A percentile compares a stretch with the other conserved stretches of the same genome.
Conservation (phyloP, 2,113 vertebrate species). For the Pomatorhinus ruficollis region DNA sequence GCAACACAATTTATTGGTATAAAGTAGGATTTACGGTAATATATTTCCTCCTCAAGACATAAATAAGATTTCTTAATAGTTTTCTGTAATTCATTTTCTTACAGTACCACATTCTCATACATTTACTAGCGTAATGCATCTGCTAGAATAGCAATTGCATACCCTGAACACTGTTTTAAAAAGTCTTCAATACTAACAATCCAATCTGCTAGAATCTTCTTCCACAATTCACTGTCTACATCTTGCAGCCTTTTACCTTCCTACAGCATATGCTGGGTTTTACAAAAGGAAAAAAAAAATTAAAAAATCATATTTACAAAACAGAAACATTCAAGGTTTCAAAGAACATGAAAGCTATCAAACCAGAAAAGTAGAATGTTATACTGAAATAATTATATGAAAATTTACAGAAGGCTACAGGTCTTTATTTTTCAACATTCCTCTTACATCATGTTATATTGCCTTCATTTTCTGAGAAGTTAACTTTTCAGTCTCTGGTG, state of each 20-base stretch:
- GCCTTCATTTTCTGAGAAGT: slow-evolving; percentile 54
- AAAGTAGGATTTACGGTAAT: slow-evolving; percentile 55
- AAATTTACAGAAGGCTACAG: slow-evolving; percentile 43
- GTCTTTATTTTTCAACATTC: slow-evolving; percentile 43
- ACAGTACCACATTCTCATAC: slow-evolving; percentile 48
- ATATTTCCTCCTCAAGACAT: slow-evolving; percentile 62
- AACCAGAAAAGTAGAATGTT: background rate
- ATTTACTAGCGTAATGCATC: slow-evolving; percentile 55
- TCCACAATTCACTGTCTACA: slow-evolving; percentile 43
- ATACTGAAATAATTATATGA: slow-evolving; percentile 38
- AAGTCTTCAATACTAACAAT: slow-evolving; percentile 55
- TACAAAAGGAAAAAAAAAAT: background rate
- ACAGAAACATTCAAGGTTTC: background rate
- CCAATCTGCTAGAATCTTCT: slow-evolving; percentile 38
- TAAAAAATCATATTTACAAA: background rate
- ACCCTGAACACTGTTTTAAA: slow-evolving; percentile 46
- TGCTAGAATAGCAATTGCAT: slow-evolving; percentile 40
- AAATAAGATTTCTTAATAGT: slow-evolving; percentile 65
- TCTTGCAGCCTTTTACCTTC: slow-evolving; percentile 35
- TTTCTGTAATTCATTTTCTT: slow-evolving; percentile 68
- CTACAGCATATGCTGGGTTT: background rate
- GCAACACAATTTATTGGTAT: slow-evolving; percentile 57
- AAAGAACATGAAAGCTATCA: slow-evolving; percentile 29
- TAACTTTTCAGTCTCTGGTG: slow-evolving; percentile 59
- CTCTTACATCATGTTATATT: background rate